Percentiles rank a stretch among this genome's conserved stretches.
These are phyloP conservation scores for Ctena decussata DNA, from an alignment of 2,888 invertebrate genomes.

Conservation along the genomic window DNA sequence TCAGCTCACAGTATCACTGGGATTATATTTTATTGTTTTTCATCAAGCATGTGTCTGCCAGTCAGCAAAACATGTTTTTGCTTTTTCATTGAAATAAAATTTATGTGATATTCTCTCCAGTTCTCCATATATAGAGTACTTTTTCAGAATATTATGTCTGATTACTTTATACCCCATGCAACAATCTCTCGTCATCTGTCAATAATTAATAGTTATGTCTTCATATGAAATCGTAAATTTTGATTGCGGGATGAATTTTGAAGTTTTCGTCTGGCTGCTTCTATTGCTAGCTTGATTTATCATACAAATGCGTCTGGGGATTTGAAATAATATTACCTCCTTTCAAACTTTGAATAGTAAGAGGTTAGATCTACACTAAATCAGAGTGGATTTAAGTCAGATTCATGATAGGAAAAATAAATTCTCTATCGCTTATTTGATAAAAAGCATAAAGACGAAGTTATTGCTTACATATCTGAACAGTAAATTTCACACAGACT, in stretches of 20 bases:
- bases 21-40: too few relatives aligned
- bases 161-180: neutral
- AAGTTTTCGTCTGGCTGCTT: neutral
- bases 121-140: too few relatives aligned
- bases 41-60: too few relatives aligned
- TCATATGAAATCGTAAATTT: neutral
- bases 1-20: too few relatives aligned
- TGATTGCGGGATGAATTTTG: conserved; percentile 12
- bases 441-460: neutral
- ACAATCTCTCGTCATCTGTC: neutral
- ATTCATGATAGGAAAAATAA: neutral
- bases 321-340: conserved; percentile 5
- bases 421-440: conserved; percentile 9
- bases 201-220: conserved; percentile 16
- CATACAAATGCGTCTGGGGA: conserved; percentile 9
- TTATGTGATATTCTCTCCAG: too few relatives aligned
- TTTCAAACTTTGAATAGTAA: neutral
- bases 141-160: neutral
- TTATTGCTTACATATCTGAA: neutral
- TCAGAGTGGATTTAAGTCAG: neutral
- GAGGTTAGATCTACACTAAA: neutral
- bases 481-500: too few relatives aligned
- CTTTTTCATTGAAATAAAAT: too few relatives aligned
- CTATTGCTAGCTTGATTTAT: neutral
- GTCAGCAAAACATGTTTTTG: too few relatives aligned